These are phyloP conservation scores for Oscheius myriophilus DNA, from an alignment of 2,888 invertebrate species.

Conservation along the genomic window DNA sequence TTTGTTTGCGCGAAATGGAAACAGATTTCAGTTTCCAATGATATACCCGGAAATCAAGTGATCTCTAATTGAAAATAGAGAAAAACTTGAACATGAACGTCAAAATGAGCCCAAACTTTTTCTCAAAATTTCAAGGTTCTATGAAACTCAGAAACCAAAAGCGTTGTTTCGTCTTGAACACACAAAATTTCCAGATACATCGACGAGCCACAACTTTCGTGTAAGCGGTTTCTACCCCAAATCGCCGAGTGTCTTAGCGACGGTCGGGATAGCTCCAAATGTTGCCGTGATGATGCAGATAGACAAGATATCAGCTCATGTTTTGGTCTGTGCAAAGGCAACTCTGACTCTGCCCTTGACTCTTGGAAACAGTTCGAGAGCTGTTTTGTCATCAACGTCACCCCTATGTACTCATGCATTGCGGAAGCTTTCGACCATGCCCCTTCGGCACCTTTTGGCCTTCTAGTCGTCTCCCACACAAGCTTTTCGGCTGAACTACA, in stretches of 20 bases:
- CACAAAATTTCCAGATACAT: conserved; percentile 12
- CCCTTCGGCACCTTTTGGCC: conserved; percentile 55
- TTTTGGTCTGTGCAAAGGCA: conserved; percentile 61
- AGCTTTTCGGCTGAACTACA: conserved; percentile 17
- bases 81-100: too few relatives aligned
- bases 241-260: conserved; percentile 62
- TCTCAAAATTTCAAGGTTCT: neutral
- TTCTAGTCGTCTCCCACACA: conserved; percentile 21
- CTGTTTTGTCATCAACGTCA: conserved; percentile 62
- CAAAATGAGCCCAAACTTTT: too few relatives aligned
- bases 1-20: too few relatives aligned
- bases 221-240: conserved; percentile 35
- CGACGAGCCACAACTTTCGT: conserved; percentile 8
- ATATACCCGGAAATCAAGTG: too few relatives aligned
- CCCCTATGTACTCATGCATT: conserved; percentile 60
- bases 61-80: too few relatives aligned
- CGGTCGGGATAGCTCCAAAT: conserved; percentile 61
- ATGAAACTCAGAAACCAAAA: too few relatives aligned
- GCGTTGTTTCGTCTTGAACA: neutral
- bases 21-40: too few relatives aligned
- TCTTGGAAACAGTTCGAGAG: conserved; percentile 50
- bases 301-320: conserved; percentile 54
- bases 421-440: conserved; percentile 46
- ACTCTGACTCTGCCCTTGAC: conserved; percentile 5
- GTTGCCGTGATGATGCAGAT: conserved; percentile 53